Percentiles rank a stretch among this genome's conserved stretches.
phyloP scores from a whole-genome alignment of 2,888 invertebrate species.

The Andricus quercusramuli region DNA sequence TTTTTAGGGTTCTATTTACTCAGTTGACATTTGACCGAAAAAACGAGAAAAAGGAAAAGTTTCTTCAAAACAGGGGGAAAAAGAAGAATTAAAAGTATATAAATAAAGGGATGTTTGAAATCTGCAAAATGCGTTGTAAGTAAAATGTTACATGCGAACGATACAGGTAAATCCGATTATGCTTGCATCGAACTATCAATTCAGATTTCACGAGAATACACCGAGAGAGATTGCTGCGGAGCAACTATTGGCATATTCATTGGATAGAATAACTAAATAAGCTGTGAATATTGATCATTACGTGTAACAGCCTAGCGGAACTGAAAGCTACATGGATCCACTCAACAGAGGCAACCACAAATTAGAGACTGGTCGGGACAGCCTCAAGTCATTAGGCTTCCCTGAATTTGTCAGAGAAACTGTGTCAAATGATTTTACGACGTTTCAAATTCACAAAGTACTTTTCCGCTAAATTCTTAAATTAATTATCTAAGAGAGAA shows the following conservation, averaged over 20 bases:
- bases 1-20: no score
- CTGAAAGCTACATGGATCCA: no score
- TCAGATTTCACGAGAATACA: neutral
- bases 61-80: no score
- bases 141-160: neutral
- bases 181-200: neutral
- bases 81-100: no score
- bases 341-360: no score
- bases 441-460: slow-evolving; percentile 26
- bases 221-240: neutral
- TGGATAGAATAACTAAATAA: neutral
- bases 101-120: no score
- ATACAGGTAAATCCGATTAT: neutral
- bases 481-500: neutral
- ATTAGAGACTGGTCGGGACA: neutral
- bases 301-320: no score
- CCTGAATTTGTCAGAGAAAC: slow-evolving; percentile 5
- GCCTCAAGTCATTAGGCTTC: slow-evolving; percentile 23
- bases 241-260: neutral
- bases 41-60: no score
- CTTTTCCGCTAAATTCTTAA: slow-evolving; percentile 32
- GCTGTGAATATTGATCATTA: neutral
- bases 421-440: slow-evolving; percentile 24
- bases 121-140: neutral
- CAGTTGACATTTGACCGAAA: no score